Evolutionary conservation across 2,113 vertebrate genomes (phyloP).

Genomic region (Amia ocellicauda): DNA sequence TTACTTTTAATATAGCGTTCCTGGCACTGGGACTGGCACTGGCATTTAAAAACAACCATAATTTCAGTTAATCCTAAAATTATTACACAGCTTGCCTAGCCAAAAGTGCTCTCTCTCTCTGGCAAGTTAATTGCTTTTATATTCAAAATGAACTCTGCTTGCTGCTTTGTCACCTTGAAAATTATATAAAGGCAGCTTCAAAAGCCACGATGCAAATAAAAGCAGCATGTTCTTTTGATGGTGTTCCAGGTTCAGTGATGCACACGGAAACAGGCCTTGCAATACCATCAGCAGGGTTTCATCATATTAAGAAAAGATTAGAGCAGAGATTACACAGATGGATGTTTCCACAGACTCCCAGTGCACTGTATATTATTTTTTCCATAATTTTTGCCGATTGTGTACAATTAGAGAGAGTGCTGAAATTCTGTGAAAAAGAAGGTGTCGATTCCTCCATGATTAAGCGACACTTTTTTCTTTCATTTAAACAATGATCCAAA

Average conservation of each 20-base stretch:
- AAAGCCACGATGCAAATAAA: conserved; percentile 24
- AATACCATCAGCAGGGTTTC: conserved; percentile 2
- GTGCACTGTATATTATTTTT: too few species aligned
- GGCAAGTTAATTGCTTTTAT: conserved; percentile 17
- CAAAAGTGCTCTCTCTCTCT: conserved; percentile 3
- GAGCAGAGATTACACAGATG: too few species aligned
- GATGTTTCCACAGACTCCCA: too few species aligned
- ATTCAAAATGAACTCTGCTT: conserved; percentile 6
- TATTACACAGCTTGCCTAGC: conserved; percentile 20
- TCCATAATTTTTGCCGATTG: too few species aligned
- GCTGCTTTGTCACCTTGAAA: conserved; percentile 12
- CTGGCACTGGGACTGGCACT: too few species aligned
- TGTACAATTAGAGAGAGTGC: too few species aligned
- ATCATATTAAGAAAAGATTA: neutral
- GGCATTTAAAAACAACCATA: conserved; percentile 1
- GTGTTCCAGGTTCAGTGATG: conserved; percentile 9
- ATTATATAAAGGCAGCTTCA: conserved; percentile 14
- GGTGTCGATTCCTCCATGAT: too few species aligned
- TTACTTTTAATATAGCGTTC: conserved; percentile 5
- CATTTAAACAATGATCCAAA: too few species aligned
- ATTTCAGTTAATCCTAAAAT: conserved; percentile 25
- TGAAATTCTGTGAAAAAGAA: too few species aligned
- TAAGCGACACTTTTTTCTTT: too few species aligned
- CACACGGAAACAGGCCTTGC: neutral
- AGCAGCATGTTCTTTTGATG: conserved; percentile 22